Evolutionary conservation across 1,140 invertebrate genomes (phyloP), one percentile per base, ranked within the genome.

Genomic region (Brachionus sp.): DNA sequence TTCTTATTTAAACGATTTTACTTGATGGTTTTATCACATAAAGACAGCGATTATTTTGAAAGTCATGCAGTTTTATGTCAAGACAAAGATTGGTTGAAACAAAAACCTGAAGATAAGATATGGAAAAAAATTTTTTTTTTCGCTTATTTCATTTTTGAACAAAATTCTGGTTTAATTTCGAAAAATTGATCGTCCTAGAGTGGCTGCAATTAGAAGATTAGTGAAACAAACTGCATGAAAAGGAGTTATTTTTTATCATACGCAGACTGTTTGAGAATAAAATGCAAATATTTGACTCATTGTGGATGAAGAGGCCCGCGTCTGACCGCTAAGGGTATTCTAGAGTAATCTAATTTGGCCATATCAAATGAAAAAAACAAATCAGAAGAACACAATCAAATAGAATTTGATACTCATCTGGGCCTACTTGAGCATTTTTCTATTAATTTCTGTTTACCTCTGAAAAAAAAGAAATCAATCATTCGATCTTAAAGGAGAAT

Each of bases 371-470:
- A 66, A 66, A 10, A 66, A 66, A 66, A 66, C 25, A 70, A 37
- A 37, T 39, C 16, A 19, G 33, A 19, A 70, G n/a, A 39, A 70
- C 6, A 70, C 39, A 70, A 39, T 37, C 66, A 70, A 70, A 70
- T 70, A 70, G n/a, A 70, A 70, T 70, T 39, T 70, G 66, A 70
- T 70, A 70, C 35, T 70, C 66, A 70, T 70, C 37, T 70, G 66
- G 66, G 66, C 19, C 33, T 23, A 70, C 66, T 70, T 70, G 66
- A 70, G 37, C 66, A 70, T 70, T 70, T 19, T 70, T 70, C 37
- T 70, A 70, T 9, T 37, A 19, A 70, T 70, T 37, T 70, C 1
- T 70, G 37, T 70, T 70, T 70, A 70, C 66, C 66, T 70, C 16
- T 37, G 29, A 29, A 29, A 70, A 37, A 25, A 70, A 37, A 39